These are phyloP conservation scores for Acleris cristana DNA, from an alignment of 2,888 invertebrate genomes.

Conservation along the genomic window DNA sequence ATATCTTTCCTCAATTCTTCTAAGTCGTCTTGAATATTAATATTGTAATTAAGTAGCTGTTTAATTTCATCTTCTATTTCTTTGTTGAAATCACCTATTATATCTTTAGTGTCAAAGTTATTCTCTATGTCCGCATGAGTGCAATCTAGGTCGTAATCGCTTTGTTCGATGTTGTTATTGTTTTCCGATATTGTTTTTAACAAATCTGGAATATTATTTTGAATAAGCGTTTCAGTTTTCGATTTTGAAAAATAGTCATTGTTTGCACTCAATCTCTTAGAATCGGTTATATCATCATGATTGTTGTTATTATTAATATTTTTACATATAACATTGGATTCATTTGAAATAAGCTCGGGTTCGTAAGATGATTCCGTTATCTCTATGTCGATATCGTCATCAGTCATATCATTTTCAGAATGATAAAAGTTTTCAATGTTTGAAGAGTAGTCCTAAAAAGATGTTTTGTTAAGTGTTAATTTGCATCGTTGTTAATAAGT, in stretches of 20 bases:
- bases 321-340: constrained; percentile 51
- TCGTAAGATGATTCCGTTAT: constrained; percentile 63
- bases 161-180: constrained; percentile 64
- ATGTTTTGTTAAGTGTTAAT: neutral
- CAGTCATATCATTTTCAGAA: constrained; percentile 81
- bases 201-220: constrained; percentile 73
- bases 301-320: constrained; percentile 76
- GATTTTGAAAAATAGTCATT: constrained; percentile 46
- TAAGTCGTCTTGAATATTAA: constrained; percentile 76
- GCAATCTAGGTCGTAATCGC: constrained; percentile 61
- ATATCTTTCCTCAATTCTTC: constrained; percentile 78
- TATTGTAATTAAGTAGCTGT: constrained; percentile 75
- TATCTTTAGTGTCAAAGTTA: constrained; percentile 76
- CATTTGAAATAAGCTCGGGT: constrained; percentile 53
- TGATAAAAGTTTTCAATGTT: constrained; percentile 77
- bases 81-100: constrained; percentile 84
- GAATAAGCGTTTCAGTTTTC: constrained; percentile 52
- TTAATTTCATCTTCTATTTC: constrained; percentile 85
- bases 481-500: neutral
- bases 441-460: constrained; percentile 74
- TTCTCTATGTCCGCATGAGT: constrained; percentile 75
- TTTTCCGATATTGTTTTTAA: constrained; percentile 72
- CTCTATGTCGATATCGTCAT: constrained; percentile 77
- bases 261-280: constrained; percentile 42
- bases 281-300: constrained; percentile 48